Conservation (phyloP, 2,888 invertebrate species). For the Micoletzkya japonica region DNA sequence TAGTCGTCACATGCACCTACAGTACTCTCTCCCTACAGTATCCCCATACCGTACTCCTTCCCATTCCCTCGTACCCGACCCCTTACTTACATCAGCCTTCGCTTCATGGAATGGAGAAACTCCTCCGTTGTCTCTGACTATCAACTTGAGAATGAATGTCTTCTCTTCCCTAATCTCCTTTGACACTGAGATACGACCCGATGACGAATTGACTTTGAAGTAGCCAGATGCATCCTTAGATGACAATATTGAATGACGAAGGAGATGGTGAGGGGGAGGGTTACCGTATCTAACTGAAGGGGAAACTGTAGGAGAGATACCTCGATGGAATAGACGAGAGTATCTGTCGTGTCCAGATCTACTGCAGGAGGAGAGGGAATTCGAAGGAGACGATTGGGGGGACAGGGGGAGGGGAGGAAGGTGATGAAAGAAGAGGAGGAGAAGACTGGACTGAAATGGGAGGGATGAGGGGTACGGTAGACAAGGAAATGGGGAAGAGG, state of each 20-base stretch:
- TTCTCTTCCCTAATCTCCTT: slow-evolving; percentile 15
- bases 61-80: slow-evolving; percentile 4
- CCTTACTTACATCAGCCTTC: neutral
- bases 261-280: neutral
- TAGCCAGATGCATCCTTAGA: neutral
- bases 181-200: neutral
- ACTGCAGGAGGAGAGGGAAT: slow-evolving; percentile 20
- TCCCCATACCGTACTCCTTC: neutral
- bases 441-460: slow-evolving; percentile 13
- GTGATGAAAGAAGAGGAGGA: slow-evolving; percentile 1
- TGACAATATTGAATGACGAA: neutral
- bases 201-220: slow-evolving; percentile 2
- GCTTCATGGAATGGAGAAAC: neutral
- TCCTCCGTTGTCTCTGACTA: slow-evolving; percentile 21
- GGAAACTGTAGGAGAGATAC: neutral
- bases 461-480: neutral
- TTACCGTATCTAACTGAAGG: neutral
- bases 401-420: neutral
- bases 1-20: neutral
- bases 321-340: slow-evolving; percentile 3
- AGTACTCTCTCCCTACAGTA: too few species aligned
- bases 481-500: neutral
- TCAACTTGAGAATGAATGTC: neutral
- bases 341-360: slow-evolving; percentile 2
- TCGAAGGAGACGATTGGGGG: neutral